Percentiles rank a stretch among this genome's conserved stretches.
Conservation (phyloP, 2,888 invertebrate genomes). For the Acleris cristana region DNA sequence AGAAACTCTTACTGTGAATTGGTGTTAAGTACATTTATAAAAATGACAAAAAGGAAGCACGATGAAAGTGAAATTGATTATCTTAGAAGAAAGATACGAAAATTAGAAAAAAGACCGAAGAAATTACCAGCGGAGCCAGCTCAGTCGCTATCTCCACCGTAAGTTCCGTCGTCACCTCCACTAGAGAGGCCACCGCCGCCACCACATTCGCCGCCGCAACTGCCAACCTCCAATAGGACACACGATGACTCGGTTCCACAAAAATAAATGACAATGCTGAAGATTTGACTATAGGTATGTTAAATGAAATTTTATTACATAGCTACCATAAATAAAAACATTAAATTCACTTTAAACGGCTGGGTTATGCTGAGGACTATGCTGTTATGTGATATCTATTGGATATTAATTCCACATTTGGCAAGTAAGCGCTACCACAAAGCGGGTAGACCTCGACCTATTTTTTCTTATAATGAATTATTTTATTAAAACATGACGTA, state of each 20-base stretch:
- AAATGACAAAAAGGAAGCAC: conserved; percentile 4
- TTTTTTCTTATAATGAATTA: background rate
- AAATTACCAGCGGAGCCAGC: background rate
- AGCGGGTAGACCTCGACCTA: conserved; percentile 9
- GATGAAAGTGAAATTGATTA: conserved; percentile 1
- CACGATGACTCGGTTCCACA: too few relatives aligned
- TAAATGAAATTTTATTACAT: too few relatives aligned
- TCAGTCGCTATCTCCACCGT: too few relatives aligned
- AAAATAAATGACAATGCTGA: too few relatives aligned
- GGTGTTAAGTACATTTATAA: background rate
- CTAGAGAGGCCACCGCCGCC: too few relatives aligned
- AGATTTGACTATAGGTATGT: too few relatives aligned
- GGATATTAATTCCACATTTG: background rate
- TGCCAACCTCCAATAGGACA: too few relatives aligned
- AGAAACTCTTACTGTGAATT: background rate
- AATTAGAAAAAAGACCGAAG: background rate
- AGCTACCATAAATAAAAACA: background rate
- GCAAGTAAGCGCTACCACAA: conserved; percentile 13
- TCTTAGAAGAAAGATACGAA: background rate
- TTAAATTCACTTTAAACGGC: background rate
- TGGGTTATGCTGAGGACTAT: background rate
- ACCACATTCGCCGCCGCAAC: too few relatives aligned
- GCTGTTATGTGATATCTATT: background rate
- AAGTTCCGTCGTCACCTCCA: too few relatives aligned
- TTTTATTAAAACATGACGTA: too few relatives aligned